Conservation (phyloP, 2,797 vertebrate genomes). For the Melanogrammus aeglefinus region DNA sequence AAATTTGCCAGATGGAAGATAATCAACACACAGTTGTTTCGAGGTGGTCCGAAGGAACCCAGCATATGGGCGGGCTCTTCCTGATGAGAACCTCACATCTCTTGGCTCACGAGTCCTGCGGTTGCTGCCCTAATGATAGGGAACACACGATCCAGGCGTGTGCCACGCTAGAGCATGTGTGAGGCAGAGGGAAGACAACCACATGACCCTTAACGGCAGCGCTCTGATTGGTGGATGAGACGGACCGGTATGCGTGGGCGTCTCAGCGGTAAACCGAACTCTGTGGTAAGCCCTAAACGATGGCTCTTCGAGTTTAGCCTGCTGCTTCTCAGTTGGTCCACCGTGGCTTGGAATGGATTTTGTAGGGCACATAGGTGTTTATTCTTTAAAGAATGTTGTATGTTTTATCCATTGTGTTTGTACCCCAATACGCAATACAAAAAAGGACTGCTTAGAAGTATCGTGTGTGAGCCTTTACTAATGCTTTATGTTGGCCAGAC, state of each 20-base stretch:
- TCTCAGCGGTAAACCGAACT: background rate
- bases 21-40: background rate
- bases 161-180: background rate
- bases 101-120: background rate
- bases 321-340: background rate
- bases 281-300: background rate
- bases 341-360: background rate
- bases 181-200: background rate
- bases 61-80: background rate
- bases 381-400: background rate
- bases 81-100: background rate
- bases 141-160: background rate
- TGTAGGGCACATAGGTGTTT: too few species aligned
- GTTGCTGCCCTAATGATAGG: background rate
- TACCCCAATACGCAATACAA: background rate
- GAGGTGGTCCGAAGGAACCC: background rate
- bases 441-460: background rate
- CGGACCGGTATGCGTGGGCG: background rate
- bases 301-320: background rate
- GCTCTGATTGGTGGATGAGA: background rate
- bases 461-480: background rate
- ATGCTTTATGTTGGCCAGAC: background rate
- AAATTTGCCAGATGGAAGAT: background rate
- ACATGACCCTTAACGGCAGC: background rate
- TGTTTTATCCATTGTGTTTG: too few species aligned